phyloP scores from a whole-genome alignment of 1,140 invertebrate species.

The Aporrectodea caliginosa region DNA sequence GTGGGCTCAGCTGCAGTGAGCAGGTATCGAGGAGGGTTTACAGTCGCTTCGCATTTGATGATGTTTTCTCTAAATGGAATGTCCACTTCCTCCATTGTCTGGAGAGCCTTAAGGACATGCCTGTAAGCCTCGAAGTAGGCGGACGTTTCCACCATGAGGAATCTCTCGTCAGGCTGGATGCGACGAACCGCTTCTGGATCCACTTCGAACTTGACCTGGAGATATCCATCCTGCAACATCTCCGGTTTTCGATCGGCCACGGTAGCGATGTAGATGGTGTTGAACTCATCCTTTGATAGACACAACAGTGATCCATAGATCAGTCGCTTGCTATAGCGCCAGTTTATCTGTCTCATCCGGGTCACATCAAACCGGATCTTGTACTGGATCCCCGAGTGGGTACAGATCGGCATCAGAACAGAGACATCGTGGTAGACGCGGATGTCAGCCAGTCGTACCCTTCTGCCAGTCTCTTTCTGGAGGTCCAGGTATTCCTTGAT shows the following conservation, averaged over 20 bases:
- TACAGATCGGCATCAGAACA: constrained; percentile 18
- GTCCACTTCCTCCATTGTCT: constrained; percentile 44
- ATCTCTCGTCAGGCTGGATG: constrained; percentile 26
- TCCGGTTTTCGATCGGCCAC: constrained; percentile 61
- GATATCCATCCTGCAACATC: constrained; percentile 53
- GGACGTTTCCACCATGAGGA: constrained; percentile 57
- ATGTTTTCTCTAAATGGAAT: constrained; percentile 53
- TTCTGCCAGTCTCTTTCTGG: background rate
- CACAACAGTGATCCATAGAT: constrained; percentile 70
- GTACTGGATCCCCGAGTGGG: constrained; percentile 29
- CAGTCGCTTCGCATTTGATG: constrained; percentile 38
- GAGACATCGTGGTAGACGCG: constrained; percentile 32
- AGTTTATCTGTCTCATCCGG: constrained; percentile 40
- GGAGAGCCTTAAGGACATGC: constrained; percentile 54
- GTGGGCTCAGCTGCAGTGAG: background rate
- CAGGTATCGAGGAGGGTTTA: constrained; percentile 41
- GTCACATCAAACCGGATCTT: constrained; percentile 45
- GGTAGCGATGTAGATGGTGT: constrained; percentile 65
- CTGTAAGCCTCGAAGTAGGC: constrained; percentile 59
- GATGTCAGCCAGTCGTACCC: constrained; percentile 16
- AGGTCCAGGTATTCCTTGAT: constrained; percentile 40
- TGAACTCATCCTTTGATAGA: constrained; percentile 67
- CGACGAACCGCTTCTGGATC: background rate
- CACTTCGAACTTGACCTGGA: constrained; percentile 57
- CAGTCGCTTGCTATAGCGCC: constrained; percentile 60